Evolutionary conservation across 2,113 vertebrate species (phyloP).

Genomic region (Aptenodytes patagonicus): DNA sequence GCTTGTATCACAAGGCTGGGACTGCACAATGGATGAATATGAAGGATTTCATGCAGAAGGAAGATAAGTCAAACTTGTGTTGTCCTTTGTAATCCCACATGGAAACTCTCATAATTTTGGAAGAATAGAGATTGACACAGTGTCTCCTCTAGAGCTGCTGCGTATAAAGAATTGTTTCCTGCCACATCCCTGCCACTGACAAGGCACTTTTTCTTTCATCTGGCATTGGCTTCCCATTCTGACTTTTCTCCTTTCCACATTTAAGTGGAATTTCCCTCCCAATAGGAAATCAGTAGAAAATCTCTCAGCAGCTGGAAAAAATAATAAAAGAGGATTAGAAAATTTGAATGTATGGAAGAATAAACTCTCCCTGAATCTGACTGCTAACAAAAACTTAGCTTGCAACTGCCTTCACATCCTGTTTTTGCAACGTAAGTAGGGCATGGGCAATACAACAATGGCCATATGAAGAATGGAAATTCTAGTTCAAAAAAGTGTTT

Average conservation of each 20-base stretch:
- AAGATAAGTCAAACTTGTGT: background rate
- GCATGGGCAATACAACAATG: background rate
- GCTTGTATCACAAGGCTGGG: background rate
- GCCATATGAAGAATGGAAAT: background rate
- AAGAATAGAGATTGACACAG: background rate
- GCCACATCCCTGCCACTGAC: background rate
- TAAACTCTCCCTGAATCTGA: background rate
- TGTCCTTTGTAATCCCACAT: background rate
- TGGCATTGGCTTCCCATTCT: background rate
- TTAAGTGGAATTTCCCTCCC: background rate
- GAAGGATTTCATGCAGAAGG: background rate
- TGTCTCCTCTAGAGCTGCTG: background rate
- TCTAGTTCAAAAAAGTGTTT: background rate
- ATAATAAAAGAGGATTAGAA: background rate
- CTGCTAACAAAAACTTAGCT: background rate
- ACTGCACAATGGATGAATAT: background rate
- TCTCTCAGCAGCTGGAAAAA: background rate
- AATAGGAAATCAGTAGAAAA: slow-evolving; percentile 11
- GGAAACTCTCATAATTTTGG: background rate
- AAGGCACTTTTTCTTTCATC: background rate
- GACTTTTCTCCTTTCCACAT: background rate
- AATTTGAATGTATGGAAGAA: slow-evolving; percentile 6
- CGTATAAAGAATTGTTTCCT: background rate
- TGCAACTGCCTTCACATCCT: background rate
- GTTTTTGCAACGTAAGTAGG: background rate